phyloP scores from a whole-genome alignment of 1,140 invertebrate genomes.

The Rhopalosiphum padi region DNA sequence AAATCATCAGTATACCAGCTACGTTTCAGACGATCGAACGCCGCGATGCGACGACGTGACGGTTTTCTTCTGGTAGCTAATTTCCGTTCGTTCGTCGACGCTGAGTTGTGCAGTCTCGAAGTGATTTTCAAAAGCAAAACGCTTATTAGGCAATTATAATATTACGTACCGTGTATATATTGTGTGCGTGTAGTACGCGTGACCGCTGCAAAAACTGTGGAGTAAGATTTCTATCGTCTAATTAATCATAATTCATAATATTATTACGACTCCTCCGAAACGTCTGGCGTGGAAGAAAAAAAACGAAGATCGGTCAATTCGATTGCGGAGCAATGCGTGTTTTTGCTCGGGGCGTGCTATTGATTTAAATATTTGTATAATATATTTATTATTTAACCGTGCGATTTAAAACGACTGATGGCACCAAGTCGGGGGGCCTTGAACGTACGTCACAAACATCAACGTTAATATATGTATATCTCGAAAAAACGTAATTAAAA shows the following conservation, averaged over 20 bases:
- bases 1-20: too few relatives aligned
- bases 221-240: neutral
- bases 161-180: neutral
- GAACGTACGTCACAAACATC: neutral
- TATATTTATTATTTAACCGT: neutral
- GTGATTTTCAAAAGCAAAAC: neutral
- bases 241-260: neutral
- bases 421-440: neutral
- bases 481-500: neutral
- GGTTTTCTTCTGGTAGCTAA: neutral
- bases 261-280: neutral
- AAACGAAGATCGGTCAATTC: neutral
- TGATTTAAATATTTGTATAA: neutral
- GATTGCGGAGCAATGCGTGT: neutral
- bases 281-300: neutral
- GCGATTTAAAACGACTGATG: neutral
- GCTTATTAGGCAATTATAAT: neutral
- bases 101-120: neutral
- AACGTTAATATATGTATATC: neutral
- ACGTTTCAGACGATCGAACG: too few relatives aligned
- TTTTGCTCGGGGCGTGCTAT: neutral
- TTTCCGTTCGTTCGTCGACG: neutral
- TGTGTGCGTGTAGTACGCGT: neutral
- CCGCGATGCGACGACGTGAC: neutral
- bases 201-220: neutral